phyloP scores from a whole-genome alignment of 2,888 invertebrate species.

The Mactromeris polynyma region DNA sequence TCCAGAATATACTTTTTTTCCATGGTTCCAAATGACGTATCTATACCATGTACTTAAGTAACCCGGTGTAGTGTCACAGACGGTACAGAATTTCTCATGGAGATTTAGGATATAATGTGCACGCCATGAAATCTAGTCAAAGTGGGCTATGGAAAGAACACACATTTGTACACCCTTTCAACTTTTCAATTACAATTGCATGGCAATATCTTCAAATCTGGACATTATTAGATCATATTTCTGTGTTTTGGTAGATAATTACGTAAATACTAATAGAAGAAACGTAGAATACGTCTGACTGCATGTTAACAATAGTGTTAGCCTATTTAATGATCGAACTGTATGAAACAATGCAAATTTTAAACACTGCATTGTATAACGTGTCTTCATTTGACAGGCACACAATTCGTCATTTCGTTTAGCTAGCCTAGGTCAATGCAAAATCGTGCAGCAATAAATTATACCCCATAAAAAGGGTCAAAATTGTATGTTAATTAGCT shows the following conservation, averaged over 20 bases:
- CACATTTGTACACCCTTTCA: too few relatives aligned
- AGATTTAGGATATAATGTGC: too few relatives aligned
- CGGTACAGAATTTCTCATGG: too few relatives aligned
- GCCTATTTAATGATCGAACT: not conserved
- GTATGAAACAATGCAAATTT: not conserved
- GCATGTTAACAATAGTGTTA: not conserved
- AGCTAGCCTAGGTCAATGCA: not conserved
- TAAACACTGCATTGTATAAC: not conserved
- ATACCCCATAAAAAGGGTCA: not conserved
- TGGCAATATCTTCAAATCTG: not conserved
- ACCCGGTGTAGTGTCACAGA: too few relatives aligned
- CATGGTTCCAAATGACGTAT: too few relatives aligned
- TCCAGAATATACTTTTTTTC: too few relatives aligned
- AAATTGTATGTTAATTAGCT: not conserved
- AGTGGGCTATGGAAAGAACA: too few relatives aligned
- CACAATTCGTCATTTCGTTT: not conserved
- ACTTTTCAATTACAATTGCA: not conserved
- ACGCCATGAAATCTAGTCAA: too few relatives aligned
- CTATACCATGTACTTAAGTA: too few relatives aligned
- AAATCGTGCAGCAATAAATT: not conserved
- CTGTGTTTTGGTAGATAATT: not conserved
- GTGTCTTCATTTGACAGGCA: not conserved
- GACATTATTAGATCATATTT: not conserved
- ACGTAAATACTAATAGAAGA: not conserved
- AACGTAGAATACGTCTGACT: not conserved